These are phyloP conservation scores for Matsumyia berberina DNA, from an alignment of 2,888 invertebrate genomes.

Conservation along the genomic window DNA sequence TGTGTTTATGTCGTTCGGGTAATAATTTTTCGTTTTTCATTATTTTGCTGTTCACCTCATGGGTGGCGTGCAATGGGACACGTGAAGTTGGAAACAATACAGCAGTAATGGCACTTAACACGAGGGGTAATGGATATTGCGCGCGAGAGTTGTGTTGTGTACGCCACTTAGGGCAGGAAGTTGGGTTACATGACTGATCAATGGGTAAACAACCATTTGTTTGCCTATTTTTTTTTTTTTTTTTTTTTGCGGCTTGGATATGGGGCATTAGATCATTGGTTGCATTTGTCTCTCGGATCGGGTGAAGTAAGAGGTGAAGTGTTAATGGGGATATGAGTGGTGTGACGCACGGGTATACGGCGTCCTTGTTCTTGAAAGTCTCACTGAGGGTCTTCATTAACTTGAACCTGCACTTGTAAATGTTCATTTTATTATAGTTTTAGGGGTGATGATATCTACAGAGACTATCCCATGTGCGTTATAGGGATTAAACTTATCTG, in stretches of 20 bases:
- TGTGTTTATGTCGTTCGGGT: constrained; percentile 46
- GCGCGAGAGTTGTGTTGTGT: constrained; percentile 12
- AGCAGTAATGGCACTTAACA: constrained; percentile 43
- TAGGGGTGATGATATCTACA: too few relatives aligned
- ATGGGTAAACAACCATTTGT: constrained; percentile 12
- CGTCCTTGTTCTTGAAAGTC: neutral
- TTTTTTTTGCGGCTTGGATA: constrained; percentile 31
- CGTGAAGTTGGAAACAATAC: constrained; percentile 69
- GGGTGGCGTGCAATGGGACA: constrained; percentile 57
- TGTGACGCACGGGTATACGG: too few relatives aligned
- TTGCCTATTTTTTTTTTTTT: constrained; percentile 18
- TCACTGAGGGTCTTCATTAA: too few relatives aligned
- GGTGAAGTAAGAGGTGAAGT: constrained; percentile 10
- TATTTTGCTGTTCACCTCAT: constrained; percentile 40
- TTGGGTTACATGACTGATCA: constrained; percentile 4
- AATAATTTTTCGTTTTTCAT: constrained; percentile 47
- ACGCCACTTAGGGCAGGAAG: constrained; percentile 49
- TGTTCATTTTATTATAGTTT: too few relatives aligned
- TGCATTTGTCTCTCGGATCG: constrained; percentile 3
- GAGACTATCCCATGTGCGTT: too few relatives aligned
- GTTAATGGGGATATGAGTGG: neutral
- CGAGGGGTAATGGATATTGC: constrained; percentile 8
- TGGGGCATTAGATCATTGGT: constrained; percentile 42
- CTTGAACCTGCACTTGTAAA: too few relatives aligned
- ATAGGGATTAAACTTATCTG: too few relatives aligned